Base-by-base conservation (phyloP, 2,888 invertebrate species). In the Oeneis ivallda region DNA sequence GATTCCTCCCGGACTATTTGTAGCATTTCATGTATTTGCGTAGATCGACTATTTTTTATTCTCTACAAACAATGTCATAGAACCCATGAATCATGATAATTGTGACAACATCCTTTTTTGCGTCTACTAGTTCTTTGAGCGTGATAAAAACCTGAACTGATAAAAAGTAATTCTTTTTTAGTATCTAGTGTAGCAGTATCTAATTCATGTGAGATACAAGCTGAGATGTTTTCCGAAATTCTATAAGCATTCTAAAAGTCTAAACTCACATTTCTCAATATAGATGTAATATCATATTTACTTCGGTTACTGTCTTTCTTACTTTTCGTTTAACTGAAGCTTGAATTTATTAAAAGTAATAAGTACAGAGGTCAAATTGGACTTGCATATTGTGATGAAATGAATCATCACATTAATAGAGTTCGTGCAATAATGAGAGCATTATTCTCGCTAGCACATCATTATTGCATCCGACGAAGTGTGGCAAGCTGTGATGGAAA, bases 351-450 rank as follows among this genome's bases (percentile, higher is more conserved):
- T 8, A n/a, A 2, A 45, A 7, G 0, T 15, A n/a, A 8, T 2
- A 15, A 13, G 5, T 8, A 7, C n/a, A 39, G 50, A 60, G 60
- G 60, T 49, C 60, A 60, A 13, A 60, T n/a, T n/a, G 26, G 8
- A 17, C 49, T 60, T 49, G 60, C 37, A 11, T 17, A 26, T 39
- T 56, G 19, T 32, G 49, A 52, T 64, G 56, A 73, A 77, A 77
- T 84, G 82, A 85, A 83, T 85, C 83, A 84, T 81, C 17, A 39
- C 39, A 50, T 60, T 39, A 60, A 41, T 75, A 68, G 60, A 70
- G 67, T 65, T 6, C 63, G 64, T 62, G 67, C 64, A 79, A 80
- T 37, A 81, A 84, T 79, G 76, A 76, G 80, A 77, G 74, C 70
- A 77, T 76, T 72, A 75, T 73, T 72, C 69, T 71, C 75, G 71